These are phyloP conservation scores for Cheilosia vulpina DNA, from an alignment of 2,888 invertebrate genomes.

Conservation along the genomic window DNA sequence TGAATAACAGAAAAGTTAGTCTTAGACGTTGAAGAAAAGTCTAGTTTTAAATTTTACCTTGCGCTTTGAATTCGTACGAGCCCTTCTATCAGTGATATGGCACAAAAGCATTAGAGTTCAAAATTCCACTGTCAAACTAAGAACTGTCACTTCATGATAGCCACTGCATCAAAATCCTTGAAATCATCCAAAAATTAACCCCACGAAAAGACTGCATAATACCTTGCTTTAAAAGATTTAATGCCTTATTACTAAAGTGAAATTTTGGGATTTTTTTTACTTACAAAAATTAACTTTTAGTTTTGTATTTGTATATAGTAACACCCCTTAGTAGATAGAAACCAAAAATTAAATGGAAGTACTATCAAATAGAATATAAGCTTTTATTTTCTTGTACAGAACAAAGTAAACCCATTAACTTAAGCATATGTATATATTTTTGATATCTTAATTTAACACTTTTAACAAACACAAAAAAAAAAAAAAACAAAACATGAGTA, in stretches of 20 bases:
- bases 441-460: conserved; percentile 57
- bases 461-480: conserved; percentile 66
- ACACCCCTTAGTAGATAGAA: conserved; percentile 39
- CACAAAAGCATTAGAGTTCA: neutral
- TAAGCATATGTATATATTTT: conserved; percentile 56
- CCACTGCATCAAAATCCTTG: conserved; percentile 12
- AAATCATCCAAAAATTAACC: conserved; percentile 19
- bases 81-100: neutral
- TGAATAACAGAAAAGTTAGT: too few relatives aligned
- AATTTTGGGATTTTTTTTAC: conserved; percentile 26
- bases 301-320: conserved; percentile 48
- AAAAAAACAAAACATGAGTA: conserved; percentile 53
- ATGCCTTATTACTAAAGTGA: neutral
- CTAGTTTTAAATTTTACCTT: too few relatives aligned
- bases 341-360: conserved; percentile 20
- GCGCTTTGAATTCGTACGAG: too few relatives aligned
- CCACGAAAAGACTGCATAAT: conserved; percentile 55
- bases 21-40: too few relatives aligned
- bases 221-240: conserved; percentile 36
- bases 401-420: conserved; percentile 69
- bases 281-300: conserved; percentile 39
- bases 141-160: neutral
- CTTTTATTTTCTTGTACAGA: conserved; percentile 57
- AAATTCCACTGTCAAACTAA: neutral
- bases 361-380: conserved; percentile 32